A percentile compares a stretch with the other conserved stretches of the same genome.
Evolutionary conservation across 64 coral and sea anemone species (phyloP).

Genomic region (Porites australiensis): DNA sequence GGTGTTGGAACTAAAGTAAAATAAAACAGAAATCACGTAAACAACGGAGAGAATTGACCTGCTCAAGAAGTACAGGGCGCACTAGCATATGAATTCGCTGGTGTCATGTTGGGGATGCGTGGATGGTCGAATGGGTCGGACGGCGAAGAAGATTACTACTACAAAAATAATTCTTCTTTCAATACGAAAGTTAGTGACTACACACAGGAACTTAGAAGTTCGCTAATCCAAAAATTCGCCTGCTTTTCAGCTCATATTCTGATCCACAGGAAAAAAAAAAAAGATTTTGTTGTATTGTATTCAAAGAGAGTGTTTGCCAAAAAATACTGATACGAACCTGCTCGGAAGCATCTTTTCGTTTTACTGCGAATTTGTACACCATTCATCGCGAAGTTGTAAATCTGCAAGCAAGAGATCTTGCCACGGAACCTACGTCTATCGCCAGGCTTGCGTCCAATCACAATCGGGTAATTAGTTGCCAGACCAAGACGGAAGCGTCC

Average conservation of each 20-base stretch:
- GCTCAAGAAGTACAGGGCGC: background rate
- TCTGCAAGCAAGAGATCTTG: constrained; percentile 77
- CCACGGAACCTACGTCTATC: constrained; percentile 58
- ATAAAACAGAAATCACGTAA: background rate
- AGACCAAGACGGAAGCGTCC: constrained; percentile 50
- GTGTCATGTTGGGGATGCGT: too few species aligned
- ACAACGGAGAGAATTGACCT: background rate
- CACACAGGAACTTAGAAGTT: too few species aligned
- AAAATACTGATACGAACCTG: background rate
- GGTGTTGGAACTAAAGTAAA: background rate
- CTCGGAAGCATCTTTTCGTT: constrained; percentile 48
- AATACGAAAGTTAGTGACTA: too few species aligned
- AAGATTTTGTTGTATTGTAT: too few species aligned
- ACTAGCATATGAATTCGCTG: too few species aligned
- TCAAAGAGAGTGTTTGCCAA: too few species aligned
- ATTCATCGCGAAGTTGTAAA: constrained; percentile 66
- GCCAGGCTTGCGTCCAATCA: constrained; percentile 57
- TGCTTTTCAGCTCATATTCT: too few species aligned
- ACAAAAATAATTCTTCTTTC: too few species aligned
- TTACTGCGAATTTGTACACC: constrained; percentile 34
- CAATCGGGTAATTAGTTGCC: constrained; percentile 59
- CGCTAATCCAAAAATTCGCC: too few species aligned
- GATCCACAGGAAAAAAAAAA: too few species aligned
- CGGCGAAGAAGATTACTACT: too few species aligned
- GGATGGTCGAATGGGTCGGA: too few species aligned